Percentiles rank a stretch among this genome's conserved stretches.
Evolutionary conservation across 2,797 vertebrate genomes (phyloP).

Genomic region (Melanotaenia nigrans): DNA sequence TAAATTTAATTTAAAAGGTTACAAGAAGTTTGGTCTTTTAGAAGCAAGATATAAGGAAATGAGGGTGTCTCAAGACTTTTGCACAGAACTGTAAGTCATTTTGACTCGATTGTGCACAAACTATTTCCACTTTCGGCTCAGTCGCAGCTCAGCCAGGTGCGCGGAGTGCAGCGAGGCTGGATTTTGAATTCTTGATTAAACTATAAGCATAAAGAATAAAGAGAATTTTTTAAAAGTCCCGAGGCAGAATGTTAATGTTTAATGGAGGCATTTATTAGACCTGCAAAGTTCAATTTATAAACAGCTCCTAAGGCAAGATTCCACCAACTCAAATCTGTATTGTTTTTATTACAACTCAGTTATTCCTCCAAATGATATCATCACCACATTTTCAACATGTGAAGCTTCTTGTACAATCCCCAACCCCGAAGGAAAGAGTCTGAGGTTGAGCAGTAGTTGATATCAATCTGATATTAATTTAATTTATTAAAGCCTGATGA

Average conservation of each 20-base stretch:
- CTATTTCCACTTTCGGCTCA: background rate
- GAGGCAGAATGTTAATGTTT: constrained; percentile 28
- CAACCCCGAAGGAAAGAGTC: background rate
- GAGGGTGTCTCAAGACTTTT: background rate
- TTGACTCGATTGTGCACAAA: background rate
- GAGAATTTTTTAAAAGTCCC: constrained; percentile 7
- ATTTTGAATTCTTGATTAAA: constrained; percentile 25
- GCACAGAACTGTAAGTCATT: background rate
- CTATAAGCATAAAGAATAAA: constrained; percentile 8
- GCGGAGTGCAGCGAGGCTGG: constrained; percentile 8
- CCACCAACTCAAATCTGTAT: background rate
- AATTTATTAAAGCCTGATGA: background rate
- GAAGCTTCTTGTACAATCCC: background rate
- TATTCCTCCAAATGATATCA: background rate
- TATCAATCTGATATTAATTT: background rate
- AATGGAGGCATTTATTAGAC: constrained; percentile 25
- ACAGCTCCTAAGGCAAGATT: background rate
- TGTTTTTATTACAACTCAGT: background rate
- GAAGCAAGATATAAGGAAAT: background rate
- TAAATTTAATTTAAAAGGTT: background rate
- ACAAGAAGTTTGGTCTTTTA: background rate
- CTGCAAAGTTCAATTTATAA: constrained; percentile 6
- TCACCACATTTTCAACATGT: rapidly evolving
- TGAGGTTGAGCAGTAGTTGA: background rate
- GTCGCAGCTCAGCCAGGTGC: constrained; percentile 3